phyloP scores from a whole-genome alignment of 2,888 invertebrate genomes.

The Drosophila multiciliata region DNA sequence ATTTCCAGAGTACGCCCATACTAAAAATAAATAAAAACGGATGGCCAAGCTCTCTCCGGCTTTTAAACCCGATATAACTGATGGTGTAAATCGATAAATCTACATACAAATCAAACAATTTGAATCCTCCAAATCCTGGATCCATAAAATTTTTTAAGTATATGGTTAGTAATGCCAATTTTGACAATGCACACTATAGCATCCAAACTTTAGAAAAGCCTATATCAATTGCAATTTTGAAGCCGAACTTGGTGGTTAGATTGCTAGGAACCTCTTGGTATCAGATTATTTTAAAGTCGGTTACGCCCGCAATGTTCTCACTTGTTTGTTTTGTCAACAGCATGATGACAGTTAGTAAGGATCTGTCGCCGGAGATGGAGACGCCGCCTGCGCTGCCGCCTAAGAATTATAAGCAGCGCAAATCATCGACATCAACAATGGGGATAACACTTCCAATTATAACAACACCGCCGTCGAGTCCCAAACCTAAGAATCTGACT shows the following conservation, averaged over 20 bases:
- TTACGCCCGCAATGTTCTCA: neutral
- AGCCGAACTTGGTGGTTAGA: no score
- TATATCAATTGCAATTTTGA: neutral
- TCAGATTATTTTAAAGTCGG: neutral
- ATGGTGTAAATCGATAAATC: neutral
- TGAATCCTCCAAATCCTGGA: neutral
- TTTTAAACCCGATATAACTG: neutral
- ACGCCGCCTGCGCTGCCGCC: constrained; percentile 88
- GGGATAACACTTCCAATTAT: constrained; percentile 82
- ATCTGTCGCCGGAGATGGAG: constrained; percentile 77
- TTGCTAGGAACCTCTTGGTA: neutral
- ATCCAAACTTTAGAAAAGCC: neutral
- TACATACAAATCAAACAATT: neutral
- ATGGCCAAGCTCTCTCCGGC: neutral
- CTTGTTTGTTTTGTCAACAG: constrained; percentile 3
- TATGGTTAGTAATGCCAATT: neutral
- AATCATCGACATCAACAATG: constrained; percentile 73
- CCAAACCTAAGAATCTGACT: constrained; percentile 82
- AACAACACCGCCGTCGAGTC: constrained; percentile 84
- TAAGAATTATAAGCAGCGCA: constrained; percentile 85
- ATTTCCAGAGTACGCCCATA: neutral
- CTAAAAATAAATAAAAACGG: neutral
- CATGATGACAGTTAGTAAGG: constrained; percentile 75
- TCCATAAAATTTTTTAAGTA: neutral
- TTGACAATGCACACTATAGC: neutral